Conservation (phyloP, 2,113 vertebrate genomes). For the Micronisus gabar region DNA sequence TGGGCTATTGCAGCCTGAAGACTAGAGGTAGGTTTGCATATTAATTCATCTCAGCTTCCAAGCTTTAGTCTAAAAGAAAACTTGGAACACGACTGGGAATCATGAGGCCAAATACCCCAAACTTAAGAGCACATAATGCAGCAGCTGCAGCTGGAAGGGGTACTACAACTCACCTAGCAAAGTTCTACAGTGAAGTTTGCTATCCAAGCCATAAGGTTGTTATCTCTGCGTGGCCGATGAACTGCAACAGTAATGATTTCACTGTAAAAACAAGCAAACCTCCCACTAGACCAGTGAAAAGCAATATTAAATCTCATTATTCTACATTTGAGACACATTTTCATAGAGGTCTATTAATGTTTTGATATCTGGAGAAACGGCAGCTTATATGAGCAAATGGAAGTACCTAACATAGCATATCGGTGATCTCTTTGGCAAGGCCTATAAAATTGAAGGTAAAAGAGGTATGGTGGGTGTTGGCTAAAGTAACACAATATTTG, state of each 20-base stretch:
- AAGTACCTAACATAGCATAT: not conserved
- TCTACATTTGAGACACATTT: not conserved
- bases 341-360: not conserved
- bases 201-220: not conserved
- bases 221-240: not conserved
- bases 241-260: not conserved
- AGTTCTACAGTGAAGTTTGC: not conserved
- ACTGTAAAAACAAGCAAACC: not conserved
- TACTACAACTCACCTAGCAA: not conserved
- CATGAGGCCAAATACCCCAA: not conserved
- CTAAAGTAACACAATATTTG: not conserved
- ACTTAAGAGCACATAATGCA: not conserved
- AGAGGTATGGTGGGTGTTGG: not conserved
- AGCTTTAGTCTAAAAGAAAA: not conserved
- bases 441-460: not conserved
- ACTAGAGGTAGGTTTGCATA: not conserved
- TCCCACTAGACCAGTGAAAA: not conserved
- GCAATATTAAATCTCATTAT: not conserved
- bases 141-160: not conserved
- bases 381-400: not conserved
- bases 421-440: not conserved
- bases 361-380: not conserved
- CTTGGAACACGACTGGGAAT: not conserved
- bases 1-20: not conserved
- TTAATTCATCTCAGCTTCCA: not conserved